Base-by-base conservation (phyloP, 2,797 vertebrate species). In the Eutrigla gurnardus region DNA sequence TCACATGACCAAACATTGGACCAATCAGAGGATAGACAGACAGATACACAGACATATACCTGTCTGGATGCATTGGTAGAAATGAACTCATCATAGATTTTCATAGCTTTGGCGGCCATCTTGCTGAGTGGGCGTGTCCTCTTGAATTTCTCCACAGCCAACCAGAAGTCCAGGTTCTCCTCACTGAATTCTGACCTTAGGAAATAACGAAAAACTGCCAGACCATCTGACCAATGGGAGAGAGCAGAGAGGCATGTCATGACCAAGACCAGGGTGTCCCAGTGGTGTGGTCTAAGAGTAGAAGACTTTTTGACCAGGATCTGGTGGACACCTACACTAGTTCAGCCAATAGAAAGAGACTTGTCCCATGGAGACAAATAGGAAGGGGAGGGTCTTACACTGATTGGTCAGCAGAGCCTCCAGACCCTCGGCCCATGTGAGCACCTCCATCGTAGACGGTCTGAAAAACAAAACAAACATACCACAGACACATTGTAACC, bases 141-240 rank as follows among this genome's bases (percentile, higher is more conserved):
- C 82, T 95, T 97, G 92, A 96, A 99, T 78, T 95, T 96, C 88
- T 98, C 97, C 4, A 96, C 98, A 2, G 97, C 97, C 90, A 98
- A 92, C 97, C 97, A 99, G 93, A 99, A 99, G 86, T 99, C 98
- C 73, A 99, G 89, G 88, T 99, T 99, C 92, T 99, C 98, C 80
- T 99, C 97, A 0, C 97, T 98, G 88, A 98, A 99, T 88, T 99
- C 98, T 0, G 96, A 97, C 77, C 94, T 96, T 75, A 99, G 94
- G 85, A 99, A 99, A 80, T 96, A 94, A 61, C 96, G 95, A 88
- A 99, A 99, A 77, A 97, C 96, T 0, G 95, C 95, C 32, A 97
- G 84, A 1, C 98, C 98, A 0, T 97, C 98, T 99, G 88, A 80
- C 43, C 66, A 84, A 85, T 52, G 5, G 14, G 3, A 43, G 32